Percentiles rank a stretch among this genome's conserved stretches.
Conservation (phyloP, 1,140 invertebrate genomes). For the Drosophila sulfurigaster region DNA sequence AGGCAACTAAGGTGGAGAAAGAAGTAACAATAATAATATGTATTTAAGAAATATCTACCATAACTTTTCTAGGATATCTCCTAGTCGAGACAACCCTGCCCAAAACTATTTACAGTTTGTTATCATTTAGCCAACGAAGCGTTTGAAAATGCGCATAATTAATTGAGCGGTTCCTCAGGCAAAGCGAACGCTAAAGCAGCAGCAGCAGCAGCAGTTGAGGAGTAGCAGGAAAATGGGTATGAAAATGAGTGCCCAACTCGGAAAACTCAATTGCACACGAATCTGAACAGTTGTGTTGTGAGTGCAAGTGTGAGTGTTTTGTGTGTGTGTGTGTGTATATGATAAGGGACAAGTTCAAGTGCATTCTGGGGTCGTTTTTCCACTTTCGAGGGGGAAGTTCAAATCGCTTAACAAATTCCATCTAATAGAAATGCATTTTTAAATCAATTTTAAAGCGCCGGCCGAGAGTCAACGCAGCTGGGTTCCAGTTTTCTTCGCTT, state of each 20-base stretch:
- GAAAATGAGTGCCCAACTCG: constrained; percentile 26
- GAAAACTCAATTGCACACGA: constrained; percentile 51
- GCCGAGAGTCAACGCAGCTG: constrained; percentile 37
- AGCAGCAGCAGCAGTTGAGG: background rate
- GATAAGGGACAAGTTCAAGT: constrained; percentile 58
- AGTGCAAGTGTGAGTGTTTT: background rate
- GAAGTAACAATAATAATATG: too few species aligned
- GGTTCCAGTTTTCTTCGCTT: constrained; percentile 4
- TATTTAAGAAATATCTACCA: background rate
- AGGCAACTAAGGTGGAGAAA: too few species aligned
- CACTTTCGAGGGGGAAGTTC: constrained; percentile 32
- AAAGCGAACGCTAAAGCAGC: background rate
- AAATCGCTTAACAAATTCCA: constrained; percentile 56
- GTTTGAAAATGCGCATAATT: constrained; percentile 59
- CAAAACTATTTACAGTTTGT: constrained; percentile 11
- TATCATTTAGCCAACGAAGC: constrained; percentile 54
- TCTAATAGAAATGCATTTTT: constrained; percentile 56
- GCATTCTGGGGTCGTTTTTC: constrained; percentile 33
- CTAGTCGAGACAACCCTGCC: background rate
- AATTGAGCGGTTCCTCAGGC: constrained; percentile 46
- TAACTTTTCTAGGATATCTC: constrained; percentile 15
- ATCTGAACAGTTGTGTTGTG: constrained; percentile 50
- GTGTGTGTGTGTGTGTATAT: constrained; percentile 6
- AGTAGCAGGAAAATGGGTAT: background rate
- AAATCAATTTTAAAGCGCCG: constrained; percentile 51